Evolutionary conservation across 2,113 vertebrate species (phyloP), one percentile per base, ranked within the genome.

Genomic region (Clupea harengus): DNA sequence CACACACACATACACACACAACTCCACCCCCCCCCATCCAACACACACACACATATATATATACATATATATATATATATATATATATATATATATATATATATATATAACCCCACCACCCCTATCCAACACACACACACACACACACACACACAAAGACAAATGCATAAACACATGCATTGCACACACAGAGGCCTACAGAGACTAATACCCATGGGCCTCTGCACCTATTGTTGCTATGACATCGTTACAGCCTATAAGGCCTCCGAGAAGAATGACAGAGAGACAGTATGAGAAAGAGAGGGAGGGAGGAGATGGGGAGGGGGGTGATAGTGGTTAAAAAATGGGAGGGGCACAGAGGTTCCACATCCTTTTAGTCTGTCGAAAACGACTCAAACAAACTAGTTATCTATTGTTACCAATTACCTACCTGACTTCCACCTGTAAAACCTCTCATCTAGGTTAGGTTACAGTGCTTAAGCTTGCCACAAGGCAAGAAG

Each of bases 111-210:
- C 47, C 47, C 11, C 6, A 49, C 11, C 47, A 49, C 1, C 85
- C 52, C 52, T 20, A 64, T 6, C 18, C 6, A 3, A 10, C 81
- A 86, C 60, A 6, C 32, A 82, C 32, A 88, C 80, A 52, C 20
- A 60, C 18, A 60, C n/a, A 67, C 11, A 75, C n/a, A n/a, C 32
- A 82, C 32, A 88, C 80, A 52, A 39, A 83, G 84, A 82, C 85
- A 82, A 81, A 83, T 78, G 20, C 15, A 78, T 25, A 60, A 60
- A 22, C 18, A 6, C 54, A 22, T 60, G 54, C n/a, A 57, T 20
- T 57, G 3, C 20, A 60, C 18, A 60, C n/a, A 67, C 11, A 75
- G 64, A 72, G 64, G 25, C 64, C 1, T 13, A 72, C 9, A 72
- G 25, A 78, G 72, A 39, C 25, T 32, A 78, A 32, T 0, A 39